A percentile compares a stretch with the other conserved stretches of the same genome.
Evolutionary conservation across 2,888 invertebrate species (phyloP).

Genomic region (Catocala nupta): DNA sequence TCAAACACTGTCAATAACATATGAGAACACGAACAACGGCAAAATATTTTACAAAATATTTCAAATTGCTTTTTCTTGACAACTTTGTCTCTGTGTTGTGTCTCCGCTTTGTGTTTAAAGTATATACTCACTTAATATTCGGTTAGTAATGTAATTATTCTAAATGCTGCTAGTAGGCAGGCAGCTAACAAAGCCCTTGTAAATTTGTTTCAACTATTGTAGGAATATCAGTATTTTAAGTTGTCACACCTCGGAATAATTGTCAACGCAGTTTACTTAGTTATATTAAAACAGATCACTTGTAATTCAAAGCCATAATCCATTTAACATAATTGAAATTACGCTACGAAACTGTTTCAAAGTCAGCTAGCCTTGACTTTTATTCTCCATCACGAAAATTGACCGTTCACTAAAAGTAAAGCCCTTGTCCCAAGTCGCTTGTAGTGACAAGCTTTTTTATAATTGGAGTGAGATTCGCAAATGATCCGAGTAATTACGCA

Average conservation of each 20-base stretch:
- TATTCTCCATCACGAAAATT: constrained; percentile 65
- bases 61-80: constrained; percentile 29
- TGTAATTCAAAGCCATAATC: constrained; percentile 7
- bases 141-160: constrained; percentile 6
- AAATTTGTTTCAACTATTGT: constrained; percentile 7
- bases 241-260: neutral
- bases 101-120: constrained; percentile 16
- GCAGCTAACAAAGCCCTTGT: neutral
- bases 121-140: constrained; percentile 14
- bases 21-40: constrained; percentile 35
- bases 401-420: constrained; percentile 61
- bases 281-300: constrained; percentile 1
- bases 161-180: constrained; percentile 1
- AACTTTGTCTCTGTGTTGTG: constrained; percentile 42
- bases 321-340: constrained; percentile 9
- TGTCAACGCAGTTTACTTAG: neutral
- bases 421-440: constrained; percentile 67
- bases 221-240: constrained; percentile 1
- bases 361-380: constrained; percentile 56
- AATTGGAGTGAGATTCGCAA: constrained; percentile 82
- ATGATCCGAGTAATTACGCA: constrained; percentile 85
- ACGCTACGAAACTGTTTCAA: constrained; percentile 26
- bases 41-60: constrained; percentile 39
- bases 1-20: constrained; percentile 38
- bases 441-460: constrained; percentile 80